Evolutionary conservation across 64 coral and sea anemone species (phyloP).

Genomic region (Pocillopora damicornis): DNA sequence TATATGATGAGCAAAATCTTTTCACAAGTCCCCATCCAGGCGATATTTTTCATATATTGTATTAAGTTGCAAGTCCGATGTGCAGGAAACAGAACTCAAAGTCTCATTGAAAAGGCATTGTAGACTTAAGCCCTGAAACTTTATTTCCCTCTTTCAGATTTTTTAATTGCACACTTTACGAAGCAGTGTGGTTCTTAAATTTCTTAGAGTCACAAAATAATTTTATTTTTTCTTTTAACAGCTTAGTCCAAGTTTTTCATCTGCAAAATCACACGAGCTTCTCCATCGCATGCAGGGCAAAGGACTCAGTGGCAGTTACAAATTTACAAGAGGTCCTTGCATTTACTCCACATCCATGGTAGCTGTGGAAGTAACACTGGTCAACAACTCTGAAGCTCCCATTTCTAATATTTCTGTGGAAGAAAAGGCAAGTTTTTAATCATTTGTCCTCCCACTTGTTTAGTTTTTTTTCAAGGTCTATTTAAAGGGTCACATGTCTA

Average conservation of each 20-base stretch:
- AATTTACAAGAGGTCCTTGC: conserved; percentile 90
- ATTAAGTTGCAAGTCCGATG: too few relatives aligned
- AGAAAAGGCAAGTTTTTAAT: conserved; percentile 53
- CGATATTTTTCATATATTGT: too few relatives aligned
- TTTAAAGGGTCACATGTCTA: not conserved
- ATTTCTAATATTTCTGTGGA: conserved; percentile 84
- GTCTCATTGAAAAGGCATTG: too few relatives aligned
- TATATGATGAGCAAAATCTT: too few relatives aligned
- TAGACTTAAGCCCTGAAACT: too few relatives aligned
- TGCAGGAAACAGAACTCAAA: too few relatives aligned
- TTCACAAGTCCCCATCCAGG: too few relatives aligned
- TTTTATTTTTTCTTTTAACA: not conserved
- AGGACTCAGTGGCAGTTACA: conserved; percentile 80
- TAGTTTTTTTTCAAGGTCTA: not conserved
- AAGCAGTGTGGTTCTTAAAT: not conserved
- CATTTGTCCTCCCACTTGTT: not conserved
- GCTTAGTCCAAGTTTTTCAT: conserved; percentile 58
- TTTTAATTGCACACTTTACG: too few relatives aligned
- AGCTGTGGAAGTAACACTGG: conserved; percentile 80
- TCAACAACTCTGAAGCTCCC: conserved; percentile 69
- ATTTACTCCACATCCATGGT: conserved; percentile 92
- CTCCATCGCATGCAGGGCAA: conserved; percentile 96
- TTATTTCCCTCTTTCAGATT: too few relatives aligned
- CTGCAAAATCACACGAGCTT: conserved; percentile 80
- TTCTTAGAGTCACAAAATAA: not conserved